Conservation (phyloP, 2,113 vertebrate genomes). For the Capra hircus region DNA sequence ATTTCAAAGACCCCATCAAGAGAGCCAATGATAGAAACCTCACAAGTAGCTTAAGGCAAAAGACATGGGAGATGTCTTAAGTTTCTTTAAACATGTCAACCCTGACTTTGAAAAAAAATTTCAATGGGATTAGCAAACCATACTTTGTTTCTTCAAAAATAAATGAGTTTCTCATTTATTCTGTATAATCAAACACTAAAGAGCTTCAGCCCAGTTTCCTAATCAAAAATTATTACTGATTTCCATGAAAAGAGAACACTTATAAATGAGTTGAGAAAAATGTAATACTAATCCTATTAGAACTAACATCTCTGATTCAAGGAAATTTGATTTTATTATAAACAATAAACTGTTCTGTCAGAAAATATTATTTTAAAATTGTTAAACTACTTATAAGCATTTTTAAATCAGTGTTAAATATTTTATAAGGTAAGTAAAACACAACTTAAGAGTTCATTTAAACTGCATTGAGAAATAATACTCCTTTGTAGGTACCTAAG, state of each 20-base stretch:
- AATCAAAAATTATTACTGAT: not conserved
- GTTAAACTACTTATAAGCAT: not conserved
- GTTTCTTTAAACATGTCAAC: not conserved
- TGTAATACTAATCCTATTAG: not conserved
- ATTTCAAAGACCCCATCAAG: not conserved
- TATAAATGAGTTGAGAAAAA: not conserved
- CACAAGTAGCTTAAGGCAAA: not conserved
- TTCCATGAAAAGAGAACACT: not conserved
- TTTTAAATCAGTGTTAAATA: not conserved
- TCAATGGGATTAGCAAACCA: not conserved
- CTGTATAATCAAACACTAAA: not conserved
- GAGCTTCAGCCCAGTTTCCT: not conserved
- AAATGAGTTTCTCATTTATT: not conserved
- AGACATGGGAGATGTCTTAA: not conserved
- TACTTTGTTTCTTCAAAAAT: not conserved
- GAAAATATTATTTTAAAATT: not conserved
- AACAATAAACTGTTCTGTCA: not conserved
- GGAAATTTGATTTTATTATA: not conserved
- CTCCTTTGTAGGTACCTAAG: not conserved
- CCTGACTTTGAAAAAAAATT: not conserved
- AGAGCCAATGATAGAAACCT: conserved; percentile 23
- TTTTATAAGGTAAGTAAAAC: not conserved
- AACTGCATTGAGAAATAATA: not conserved
- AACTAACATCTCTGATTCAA: not conserved
- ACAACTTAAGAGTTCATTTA: not conserved